phyloP scores from a whole-genome alignment of 2,113 vertebrate species.

The Epinephelus fuscoguttatus region DNA sequence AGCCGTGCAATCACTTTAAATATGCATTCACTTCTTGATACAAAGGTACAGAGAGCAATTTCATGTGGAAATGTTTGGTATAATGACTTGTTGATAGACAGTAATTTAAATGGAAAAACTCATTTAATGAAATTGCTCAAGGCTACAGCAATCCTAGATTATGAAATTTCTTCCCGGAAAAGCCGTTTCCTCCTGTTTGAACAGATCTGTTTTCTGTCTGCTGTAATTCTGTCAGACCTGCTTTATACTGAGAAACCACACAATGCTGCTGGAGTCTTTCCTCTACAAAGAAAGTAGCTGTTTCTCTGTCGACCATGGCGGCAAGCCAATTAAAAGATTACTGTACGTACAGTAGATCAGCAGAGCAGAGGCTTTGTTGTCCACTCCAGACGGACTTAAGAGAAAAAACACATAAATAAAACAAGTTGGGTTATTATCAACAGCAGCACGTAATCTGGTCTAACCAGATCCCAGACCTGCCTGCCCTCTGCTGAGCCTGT shows the following conservation, averaged over 20 bases:
- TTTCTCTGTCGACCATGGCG: neutral
- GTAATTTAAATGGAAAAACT: constrained; percentile 30
- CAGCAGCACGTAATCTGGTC: constrained; percentile 58
- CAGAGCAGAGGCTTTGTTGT: constrained; percentile 28
- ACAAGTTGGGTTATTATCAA: constrained; percentile 55
- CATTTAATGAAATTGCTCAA: constrained; percentile 25
- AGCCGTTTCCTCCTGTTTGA: constrained; percentile 1
- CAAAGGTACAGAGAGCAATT: neutral
- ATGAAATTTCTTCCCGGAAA: constrained; percentile 15
- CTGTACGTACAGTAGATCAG: constrained; percentile 21
- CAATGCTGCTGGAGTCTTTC: neutral
- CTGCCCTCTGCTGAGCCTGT: constrained; percentile 33
- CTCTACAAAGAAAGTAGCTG: constrained; percentile 10
- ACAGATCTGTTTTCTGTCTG: constrained; percentile 35
- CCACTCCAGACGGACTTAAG: constrained; percentile 3
- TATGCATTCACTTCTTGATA: neutral
- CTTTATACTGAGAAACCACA: neutral
- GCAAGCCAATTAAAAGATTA: constrained; percentile 61
- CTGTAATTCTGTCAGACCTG: constrained; percentile 13
- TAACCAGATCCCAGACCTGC: constrained; percentile 37
- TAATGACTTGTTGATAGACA: constrained; percentile 23
- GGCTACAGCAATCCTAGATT: constrained; percentile 12
- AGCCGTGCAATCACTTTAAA: neutral
- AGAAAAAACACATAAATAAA: constrained; percentile 34
- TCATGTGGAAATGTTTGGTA: constrained; percentile 11